Percentiles rank a stretch among this genome's conserved stretches.
These are phyloP conservation scores for Sebastolobus altivelis DNA, from an alignment of 2,797 vertebrate genomes.

Conservation along the genomic window DNA sequence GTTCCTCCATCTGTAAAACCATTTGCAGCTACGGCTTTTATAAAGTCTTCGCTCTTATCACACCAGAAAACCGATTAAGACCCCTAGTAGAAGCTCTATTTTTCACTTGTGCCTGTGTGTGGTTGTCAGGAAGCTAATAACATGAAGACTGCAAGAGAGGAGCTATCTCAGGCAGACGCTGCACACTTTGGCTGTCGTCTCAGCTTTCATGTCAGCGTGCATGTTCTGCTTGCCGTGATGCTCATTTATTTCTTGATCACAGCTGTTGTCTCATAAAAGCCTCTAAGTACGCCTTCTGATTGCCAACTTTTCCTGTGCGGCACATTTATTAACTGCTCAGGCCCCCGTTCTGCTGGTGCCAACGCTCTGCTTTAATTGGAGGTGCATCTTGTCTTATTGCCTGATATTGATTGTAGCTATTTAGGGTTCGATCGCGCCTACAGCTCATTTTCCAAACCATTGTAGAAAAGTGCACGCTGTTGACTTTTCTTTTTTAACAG, in stretches of 20 bases:
- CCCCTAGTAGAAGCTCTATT: neutral
- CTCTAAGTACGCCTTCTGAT: constrained; percentile 27
- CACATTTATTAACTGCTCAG: constrained; percentile 49
- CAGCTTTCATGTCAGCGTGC: neutral
- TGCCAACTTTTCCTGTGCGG: constrained; percentile 29
- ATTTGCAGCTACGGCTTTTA: constrained; percentile 3
- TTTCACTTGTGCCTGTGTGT: constrained; percentile 2
- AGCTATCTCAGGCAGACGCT: neutral
- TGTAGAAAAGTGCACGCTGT: constrained; percentile 3
- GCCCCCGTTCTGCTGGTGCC: neutral
- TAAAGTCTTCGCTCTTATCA: neutral
- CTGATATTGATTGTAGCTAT: constrained; percentile 41
- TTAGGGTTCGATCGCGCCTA: constrained; percentile 28
- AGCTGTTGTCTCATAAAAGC: constrained; percentile 49
- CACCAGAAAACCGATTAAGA: neutral
- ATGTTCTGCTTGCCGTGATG: constrained; percentile 14
- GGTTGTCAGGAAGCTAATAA: constrained; percentile 22
- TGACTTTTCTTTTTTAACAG: neutral
- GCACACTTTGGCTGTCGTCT: constrained; percentile 3
- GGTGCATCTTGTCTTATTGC: constrained; percentile 44
- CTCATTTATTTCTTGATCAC: constrained; percentile 56
- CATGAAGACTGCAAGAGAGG: neutral
- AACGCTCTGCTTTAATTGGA: constrained; percentile 42
- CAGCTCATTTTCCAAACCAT: constrained; percentile 14
- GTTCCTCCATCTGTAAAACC: neutral